These are phyloP conservation scores for Coelopa frigida DNA, from an alignment of 1,140 invertebrate species.

Conservation along the genomic window DNA sequence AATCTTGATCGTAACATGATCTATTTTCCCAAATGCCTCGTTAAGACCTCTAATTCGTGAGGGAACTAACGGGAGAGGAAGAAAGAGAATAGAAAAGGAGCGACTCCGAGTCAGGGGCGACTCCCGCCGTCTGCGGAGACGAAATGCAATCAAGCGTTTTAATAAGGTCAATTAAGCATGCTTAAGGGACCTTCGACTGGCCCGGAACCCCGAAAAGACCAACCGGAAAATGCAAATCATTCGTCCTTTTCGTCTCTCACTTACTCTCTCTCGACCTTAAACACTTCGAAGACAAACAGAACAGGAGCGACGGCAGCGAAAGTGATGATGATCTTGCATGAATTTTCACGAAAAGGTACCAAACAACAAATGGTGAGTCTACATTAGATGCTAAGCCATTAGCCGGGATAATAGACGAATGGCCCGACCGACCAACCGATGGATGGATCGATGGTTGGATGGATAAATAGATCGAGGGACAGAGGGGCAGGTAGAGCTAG, in stretches of 20 bases:
- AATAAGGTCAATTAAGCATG: slow-evolving; percentile 13
- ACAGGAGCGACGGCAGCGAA: background rate
- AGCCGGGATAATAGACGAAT: slow-evolving; percentile 6
- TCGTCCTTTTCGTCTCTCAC: background rate
- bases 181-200: too few relatives aligned
- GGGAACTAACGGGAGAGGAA: too few relatives aligned
- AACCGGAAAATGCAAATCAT: slow-evolving; percentile 11
- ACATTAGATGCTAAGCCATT: slow-evolving; percentile 11
- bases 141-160: slow-evolving; percentile 7
- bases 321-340: slow-evolving; percentile 10
- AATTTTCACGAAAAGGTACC: slow-evolving; percentile 8
- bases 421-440: too few relatives aligned
- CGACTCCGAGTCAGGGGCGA: too few relatives aligned
- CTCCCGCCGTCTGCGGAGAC: too few relatives aligned
- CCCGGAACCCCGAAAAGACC: background rate
- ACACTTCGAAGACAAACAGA: too few relatives aligned
- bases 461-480: background rate
- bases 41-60: too few relatives aligned
- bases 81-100: too few relatives aligned
- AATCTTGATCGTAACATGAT: too few relatives aligned
- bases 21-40: too few relatives aligned
- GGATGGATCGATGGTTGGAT: too few relatives aligned
- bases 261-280: background rate
- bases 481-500: background rate
- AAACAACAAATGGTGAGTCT: slow-evolving; percentile 9